phyloP scores from a whole-genome alignment of 1,140 invertebrate genomes.

The Drosophila punjabiensis region DNA sequence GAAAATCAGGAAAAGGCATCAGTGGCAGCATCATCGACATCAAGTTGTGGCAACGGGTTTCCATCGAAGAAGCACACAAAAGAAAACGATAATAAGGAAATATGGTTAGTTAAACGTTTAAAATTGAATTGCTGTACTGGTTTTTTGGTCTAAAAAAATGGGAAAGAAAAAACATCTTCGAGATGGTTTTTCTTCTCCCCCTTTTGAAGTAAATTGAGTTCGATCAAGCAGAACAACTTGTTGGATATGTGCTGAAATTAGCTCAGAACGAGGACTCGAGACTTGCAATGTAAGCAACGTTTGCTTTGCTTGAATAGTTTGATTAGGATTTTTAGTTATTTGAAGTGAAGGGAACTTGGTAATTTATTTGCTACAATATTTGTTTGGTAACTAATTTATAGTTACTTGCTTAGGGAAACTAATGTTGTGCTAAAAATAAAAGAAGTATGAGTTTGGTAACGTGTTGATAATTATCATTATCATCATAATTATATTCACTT shows the following conservation, averaged over 20 bases:
- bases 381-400: neutral
- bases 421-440: neutral
- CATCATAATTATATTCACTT: neutral
- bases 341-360: neutral
- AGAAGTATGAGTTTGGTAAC: neutral
- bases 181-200: conserved; percentile 34
- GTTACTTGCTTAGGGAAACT: neutral
- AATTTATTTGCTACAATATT: neutral
- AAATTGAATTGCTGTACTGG: conserved; percentile 70
- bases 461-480: neutral
- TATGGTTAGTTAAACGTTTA: conserved; percentile 83
- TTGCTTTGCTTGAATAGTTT: conserved; percentile 1
- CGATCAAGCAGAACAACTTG: conserved; percentile 39
- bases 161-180: conserved; percentile 2
- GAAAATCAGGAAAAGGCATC: conserved; percentile 28
- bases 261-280: neutral
- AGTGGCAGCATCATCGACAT: conserved; percentile 28
- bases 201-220: conserved; percentile 35
- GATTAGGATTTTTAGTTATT: neutral
- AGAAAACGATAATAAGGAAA: conserved; percentile 74
- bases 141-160: conserved; percentile 39
- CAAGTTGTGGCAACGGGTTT: conserved; percentile 32
- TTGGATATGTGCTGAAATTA: conserved; percentile 35
- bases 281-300: conserved; percentile 24
- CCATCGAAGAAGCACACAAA: conserved; percentile 36